These are phyloP conservation scores for Pteropus alecto DNA, from an alignment of 2,113 vertebrate species.

Conservation along the genomic window DNA sequence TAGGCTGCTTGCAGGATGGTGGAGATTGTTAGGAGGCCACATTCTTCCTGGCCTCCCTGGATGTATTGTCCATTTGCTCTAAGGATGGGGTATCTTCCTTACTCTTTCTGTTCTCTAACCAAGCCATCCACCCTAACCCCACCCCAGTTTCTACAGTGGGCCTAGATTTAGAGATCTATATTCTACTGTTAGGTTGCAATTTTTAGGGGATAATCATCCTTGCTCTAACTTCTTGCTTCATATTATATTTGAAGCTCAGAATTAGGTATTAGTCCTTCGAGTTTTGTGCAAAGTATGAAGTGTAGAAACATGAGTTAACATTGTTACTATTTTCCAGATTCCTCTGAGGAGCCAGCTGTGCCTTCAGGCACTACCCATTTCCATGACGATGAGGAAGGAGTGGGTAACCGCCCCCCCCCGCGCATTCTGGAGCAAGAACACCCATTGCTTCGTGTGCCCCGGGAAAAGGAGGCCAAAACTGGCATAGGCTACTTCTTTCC, in stretches of 20 bases:
- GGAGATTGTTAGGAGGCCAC: neutral
- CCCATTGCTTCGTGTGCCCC: conserved; percentile 61
- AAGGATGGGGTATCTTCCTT: neutral
- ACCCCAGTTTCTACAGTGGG: neutral
- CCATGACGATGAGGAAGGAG: conserved; percentile 61
- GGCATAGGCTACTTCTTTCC: conserved; percentile 55
- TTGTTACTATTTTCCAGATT: conserved; percentile 73
- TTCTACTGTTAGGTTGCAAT: neutral
- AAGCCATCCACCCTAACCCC: neutral
- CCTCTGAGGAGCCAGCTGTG: conserved; percentile 59
- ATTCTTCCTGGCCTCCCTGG: neutral
- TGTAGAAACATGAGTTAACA: conserved; percentile 62
- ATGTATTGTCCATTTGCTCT: conserved; percentile 34
- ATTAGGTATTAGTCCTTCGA: conserved; percentile 26
- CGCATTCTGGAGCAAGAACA: conserved; percentile 50
- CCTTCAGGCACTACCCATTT: conserved; percentile 33
- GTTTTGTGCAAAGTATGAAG: conserved; percentile 8
- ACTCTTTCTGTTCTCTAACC: conserved; percentile 10
- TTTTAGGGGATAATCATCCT: conserved; percentile 30
- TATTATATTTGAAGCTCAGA: conserved; percentile 40
- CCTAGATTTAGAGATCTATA: neutral
- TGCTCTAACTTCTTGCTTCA: conserved; percentile 31
- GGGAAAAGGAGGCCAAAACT: conserved; percentile 60
- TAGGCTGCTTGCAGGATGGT: conserved; percentile 33
- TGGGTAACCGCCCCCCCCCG: neutral